Evolutionary conservation across 2,888 invertebrate species (phyloP).

Genomic region (Piscicola geometra): DNA sequence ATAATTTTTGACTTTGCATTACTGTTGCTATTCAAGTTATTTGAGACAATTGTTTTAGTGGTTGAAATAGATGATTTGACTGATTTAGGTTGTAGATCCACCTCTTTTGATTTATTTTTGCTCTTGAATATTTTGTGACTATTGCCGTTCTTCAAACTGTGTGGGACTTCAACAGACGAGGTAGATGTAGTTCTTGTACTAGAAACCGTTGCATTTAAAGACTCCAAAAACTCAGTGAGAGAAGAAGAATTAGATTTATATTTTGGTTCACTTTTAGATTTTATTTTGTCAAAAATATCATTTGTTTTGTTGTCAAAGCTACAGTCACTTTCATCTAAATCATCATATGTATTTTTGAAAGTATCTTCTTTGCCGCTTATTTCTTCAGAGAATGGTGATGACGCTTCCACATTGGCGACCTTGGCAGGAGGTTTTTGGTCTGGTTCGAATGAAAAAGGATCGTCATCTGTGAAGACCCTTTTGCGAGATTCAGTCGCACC

Average conservation of each 20-base stretch:
- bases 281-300: not conserved
- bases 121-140: constrained; percentile 10
- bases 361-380: not conserved
- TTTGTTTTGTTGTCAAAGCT: not conserved
- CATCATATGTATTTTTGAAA: not conserved
- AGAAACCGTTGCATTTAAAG: not conserved
- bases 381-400: not conserved
- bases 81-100: not conserved
- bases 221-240: not conserved
- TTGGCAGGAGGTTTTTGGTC: constrained; percentile 1
- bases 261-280: not conserved
- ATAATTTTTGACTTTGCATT: too few species aligned
- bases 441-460: constrained; percentile 32
- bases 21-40: too few species aligned
- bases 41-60: too few species aligned
- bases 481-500: constrained; percentile 15
- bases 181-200: too few species aligned
- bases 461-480: constrained; percentile 19
- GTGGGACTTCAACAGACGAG: too few species aligned
- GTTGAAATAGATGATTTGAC: not conserved
- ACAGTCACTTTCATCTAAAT: not conserved
- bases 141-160: not conserved
- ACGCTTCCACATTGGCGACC: not conserved
- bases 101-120: constrained; percentile 5
- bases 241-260: not conserved